Conservation (phyloP, 2,797 vertebrate genomes). For the Periparus ater region DNA sequence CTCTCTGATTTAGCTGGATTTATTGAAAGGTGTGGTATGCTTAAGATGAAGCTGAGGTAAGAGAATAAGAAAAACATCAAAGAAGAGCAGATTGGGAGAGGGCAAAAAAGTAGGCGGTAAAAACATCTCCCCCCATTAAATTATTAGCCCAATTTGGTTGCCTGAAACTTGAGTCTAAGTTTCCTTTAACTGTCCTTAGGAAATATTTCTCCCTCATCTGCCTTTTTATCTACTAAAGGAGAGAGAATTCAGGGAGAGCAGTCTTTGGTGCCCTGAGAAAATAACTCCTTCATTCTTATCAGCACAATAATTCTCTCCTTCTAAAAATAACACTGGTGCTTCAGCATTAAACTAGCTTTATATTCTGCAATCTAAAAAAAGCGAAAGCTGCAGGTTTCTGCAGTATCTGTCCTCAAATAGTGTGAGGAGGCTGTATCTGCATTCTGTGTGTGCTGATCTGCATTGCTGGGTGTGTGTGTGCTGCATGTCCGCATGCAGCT, state of each 20-base stretch:
- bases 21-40: background rate
- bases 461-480: background rate
- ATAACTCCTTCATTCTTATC: background rate
- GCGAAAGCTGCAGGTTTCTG: background rate
- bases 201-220: background rate
- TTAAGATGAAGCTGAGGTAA: background rate
- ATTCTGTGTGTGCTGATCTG: background rate
- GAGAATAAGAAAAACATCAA: background rate
- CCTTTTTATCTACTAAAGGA: background rate
- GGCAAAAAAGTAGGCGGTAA: background rate
- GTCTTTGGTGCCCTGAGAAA: background rate
- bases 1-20: background rate
- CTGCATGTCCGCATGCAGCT: background rate
- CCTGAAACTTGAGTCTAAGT: background rate
- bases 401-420: background rate
- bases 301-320: background rate
- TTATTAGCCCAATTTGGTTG: background rate
- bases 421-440: background rate
- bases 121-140: background rate
- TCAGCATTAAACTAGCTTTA: background rate
- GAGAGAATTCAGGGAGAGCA: background rate
- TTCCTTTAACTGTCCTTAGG: background rate
- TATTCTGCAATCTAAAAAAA: background rate
- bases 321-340: background rate
- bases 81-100: background rate